phyloP scores from a whole-genome alignment of 2,888 invertebrate genomes.

The Leptogaster cylindrica region DNA sequence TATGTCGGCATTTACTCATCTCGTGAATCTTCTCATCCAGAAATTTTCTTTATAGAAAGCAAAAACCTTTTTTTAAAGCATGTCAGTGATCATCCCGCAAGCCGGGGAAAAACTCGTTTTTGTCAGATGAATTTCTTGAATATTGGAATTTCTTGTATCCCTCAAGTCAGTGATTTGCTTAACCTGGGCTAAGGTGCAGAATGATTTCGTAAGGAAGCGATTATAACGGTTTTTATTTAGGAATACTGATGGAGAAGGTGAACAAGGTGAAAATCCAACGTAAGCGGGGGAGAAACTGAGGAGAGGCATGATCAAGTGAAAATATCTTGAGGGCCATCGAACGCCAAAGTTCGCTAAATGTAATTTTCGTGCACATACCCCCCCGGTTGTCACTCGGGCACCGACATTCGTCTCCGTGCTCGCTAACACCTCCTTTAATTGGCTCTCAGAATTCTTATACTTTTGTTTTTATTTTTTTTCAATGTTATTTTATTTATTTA shows the following conservation, averaged over 20 bases:
- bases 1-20: no score
- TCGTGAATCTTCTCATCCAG: no score
- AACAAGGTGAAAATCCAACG: no score
- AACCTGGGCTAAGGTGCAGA: neutral
- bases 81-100: constrained; percentile 7
- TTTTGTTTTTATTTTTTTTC: no score
- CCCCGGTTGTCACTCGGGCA: constrained; percentile 13
- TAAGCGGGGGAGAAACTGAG: no score
- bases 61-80: constrained; percentile 10
- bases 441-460: no score
- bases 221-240: constrained; percentile 34
- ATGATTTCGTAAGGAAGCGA: constrained; percentile 25
- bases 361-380: constrained; percentile 23
- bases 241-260: no score
- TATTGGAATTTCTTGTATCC: constrained; percentile 19
- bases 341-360: constrained; percentile 17
- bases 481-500: no score
- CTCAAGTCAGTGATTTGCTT: neutral
- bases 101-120: constrained; percentile 29
- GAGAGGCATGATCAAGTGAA: constrained; percentile 26
- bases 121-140: constrained; percentile 21
- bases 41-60: constrained; percentile 22
- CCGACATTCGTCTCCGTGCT: constrained; percentile 11
- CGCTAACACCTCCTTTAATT: constrained; percentile 37
- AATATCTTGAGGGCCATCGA: constrained; percentile 26